Evolutionary conservation across 2,888 invertebrate genomes (phyloP), one percentile per base, ranked within the genome.

Genomic region (Phasia obesa): DNA sequence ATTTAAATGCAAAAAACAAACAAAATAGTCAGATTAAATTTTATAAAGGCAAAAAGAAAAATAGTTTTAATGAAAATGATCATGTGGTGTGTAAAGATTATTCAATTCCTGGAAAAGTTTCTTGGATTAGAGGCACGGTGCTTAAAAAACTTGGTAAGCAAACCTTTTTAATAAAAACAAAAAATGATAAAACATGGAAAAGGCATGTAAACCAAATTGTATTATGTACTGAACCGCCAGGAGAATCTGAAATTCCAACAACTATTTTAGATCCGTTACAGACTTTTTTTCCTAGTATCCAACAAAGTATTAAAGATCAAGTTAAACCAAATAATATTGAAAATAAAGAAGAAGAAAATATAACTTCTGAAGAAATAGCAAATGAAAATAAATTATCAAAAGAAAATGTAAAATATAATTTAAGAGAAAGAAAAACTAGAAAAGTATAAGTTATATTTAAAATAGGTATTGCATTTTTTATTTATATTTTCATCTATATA

Each of bases 81-180:
- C 23, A 38, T 17, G 73, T 79, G n/a, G 60, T 73, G 9, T 51
- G 51, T 15, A 79, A 67, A 42, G 79, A 73, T 51, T 78, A 78
- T 64, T 55, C 62, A 3, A n/a, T 35, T 55, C 62, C 70, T 6
- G 70, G 53, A 13, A 78, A 64, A 62, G 55, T 73, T 53, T 73
- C 64, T 13, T 79, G 65, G 79, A 60, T 21, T 13, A 71, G 59
- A 57, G 67, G 60, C 35, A 19, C 53, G 44, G 31, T 77, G 19
- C 5, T 13, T 17, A 51, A 69, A 19, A 57, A 23, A 38, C 19
- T 71, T 17, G 78, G 78, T 13, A 78, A 49, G 49, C 64, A 71
- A 51, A 64, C 51, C 7, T 65, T 15, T 49, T 23, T 71, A 15
- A 35, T 76, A 31, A 38, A 60, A 69, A 59, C 19, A 21, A 19